Conservation (phyloP, 1,140 invertebrate genomes). For the Platyura marginata region DNA sequence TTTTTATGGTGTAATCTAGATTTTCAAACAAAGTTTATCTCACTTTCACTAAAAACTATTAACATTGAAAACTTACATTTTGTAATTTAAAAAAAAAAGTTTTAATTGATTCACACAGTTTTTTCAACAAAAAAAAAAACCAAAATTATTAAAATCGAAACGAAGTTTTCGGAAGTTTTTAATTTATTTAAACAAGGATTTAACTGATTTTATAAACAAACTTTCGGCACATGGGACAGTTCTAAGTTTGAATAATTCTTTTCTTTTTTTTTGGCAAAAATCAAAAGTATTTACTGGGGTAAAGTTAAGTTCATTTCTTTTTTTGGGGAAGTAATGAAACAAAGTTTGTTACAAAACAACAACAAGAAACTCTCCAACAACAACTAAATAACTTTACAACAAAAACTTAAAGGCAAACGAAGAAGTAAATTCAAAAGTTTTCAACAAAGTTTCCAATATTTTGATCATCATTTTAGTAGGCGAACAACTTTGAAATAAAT, state of each 20-base stretch:
- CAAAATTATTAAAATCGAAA: no score
- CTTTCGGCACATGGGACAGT: no score
- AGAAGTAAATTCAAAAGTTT: conserved; percentile 1
- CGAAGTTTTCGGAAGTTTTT: no score
- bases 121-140: no score
- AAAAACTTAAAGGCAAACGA: not conserved
- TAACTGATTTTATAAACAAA: no score
- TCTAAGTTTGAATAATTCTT: conserved; percentile 7
- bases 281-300: not conserved
- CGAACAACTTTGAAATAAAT: not conserved
- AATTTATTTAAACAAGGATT: no score
- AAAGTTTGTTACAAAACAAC: not conserved
- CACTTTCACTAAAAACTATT: no score
- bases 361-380: not conserved
- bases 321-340: not conserved
- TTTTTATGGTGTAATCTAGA: no score
- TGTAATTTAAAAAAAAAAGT: no score
- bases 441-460: conserved; percentile 4
- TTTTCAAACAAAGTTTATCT: no score
- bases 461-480: conserved; percentile 2
- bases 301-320: not conserved
- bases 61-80: no score
- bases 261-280: conserved; percentile 2
- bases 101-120: no score
- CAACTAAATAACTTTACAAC: not conserved